A percentile compares a stretch with the other conserved stretches of the same genome.
Conservation (phyloP, 2,797 vertebrate genomes). For the Gallinago solitaria region DNA sequence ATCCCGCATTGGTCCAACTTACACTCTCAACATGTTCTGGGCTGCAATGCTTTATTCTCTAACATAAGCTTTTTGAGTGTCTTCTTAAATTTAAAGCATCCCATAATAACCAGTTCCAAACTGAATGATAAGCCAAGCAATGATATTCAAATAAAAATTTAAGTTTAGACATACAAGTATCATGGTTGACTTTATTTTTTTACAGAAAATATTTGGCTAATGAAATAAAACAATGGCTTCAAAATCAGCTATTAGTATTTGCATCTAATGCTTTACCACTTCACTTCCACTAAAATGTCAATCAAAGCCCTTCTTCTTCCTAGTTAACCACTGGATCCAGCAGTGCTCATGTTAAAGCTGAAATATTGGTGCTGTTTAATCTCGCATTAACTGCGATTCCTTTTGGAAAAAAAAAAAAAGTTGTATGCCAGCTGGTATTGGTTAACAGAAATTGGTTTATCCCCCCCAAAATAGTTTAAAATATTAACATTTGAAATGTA, state of each 20-base stretch:
- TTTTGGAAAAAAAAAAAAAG: constrained; percentile 5
- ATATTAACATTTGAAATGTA: not conserved
- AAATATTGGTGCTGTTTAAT: constrained; percentile 67
- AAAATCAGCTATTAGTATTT: constrained; percentile 28
- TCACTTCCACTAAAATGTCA: constrained; percentile 38
- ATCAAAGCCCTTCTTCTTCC: constrained; percentile 19
- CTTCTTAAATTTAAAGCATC: not conserved
- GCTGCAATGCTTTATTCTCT: constrained; percentile 55
- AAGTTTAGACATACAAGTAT: constrained; percentile 1
- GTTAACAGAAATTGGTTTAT: constrained; percentile 39
- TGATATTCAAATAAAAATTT: not conserved
- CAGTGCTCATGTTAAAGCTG: constrained; percentile 43
- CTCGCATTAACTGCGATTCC: constrained; percentile 51
- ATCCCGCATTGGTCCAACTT: not conserved
- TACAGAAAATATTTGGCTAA: constrained; percentile 10
- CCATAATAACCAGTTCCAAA: not conserved
- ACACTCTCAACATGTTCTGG: constrained; percentile 17
- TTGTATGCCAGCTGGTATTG: constrained; percentile 41
- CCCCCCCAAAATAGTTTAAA: constrained; percentile 41
- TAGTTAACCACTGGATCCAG: constrained; percentile 26
- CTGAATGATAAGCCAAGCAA: constrained; percentile 43
- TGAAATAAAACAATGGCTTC: not conserved
- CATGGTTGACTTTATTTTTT: not conserved
- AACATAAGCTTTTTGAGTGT: constrained; percentile 58
- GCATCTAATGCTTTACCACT: not conserved